Base-by-base conservation (phyloP, 2,113 vertebrate genomes). In the Seriola quinqueradiata region DNA sequence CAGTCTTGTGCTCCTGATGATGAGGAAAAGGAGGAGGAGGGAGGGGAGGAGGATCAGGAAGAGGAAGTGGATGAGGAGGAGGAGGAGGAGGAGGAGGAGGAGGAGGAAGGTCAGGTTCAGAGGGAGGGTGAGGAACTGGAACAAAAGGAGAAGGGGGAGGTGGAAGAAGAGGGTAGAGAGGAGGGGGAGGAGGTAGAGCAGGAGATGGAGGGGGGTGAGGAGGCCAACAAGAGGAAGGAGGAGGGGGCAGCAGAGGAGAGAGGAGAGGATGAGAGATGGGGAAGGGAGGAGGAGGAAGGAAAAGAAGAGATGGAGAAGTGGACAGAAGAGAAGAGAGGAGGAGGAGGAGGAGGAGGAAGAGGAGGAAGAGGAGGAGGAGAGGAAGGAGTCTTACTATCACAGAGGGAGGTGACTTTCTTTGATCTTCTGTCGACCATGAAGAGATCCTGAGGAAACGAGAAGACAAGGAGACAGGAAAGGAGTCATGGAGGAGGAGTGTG, bases 351-450 rank as follows among this genome's bases (percentile, higher is more conserved):
- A 55, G 68, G 50, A 25, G 71, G 77, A 65, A 16, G 0, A 50
- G 66, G 16, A 77, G 32, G 82, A 84, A 8, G n/a, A 65, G 3
- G 82, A 16, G n/a, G n/a, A 5, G 76, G 82, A 84, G 72, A 86
- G 85, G 81, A 82, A 12, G 66, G 71, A 73, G n/a, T 90, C 90
- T 93, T 92, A 89, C 92, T 92, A 91, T 92, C 76, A 75, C 90
- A 95, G 54, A 95, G 91, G 76, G 79, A 86, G 34, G 86, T 80
- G 64, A 95, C 88, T 87, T 75, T 93, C 44, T 90, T 92, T 65
- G 90, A 92, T 69, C 61, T 77, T 85, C 91, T 92, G 87, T 95
- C 91, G 14, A 95, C 88, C 67, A 92, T 79, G 40, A 92, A 95
- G 4, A 95, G 70, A 60, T 92, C 77, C 95, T 95, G 38, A 57